These are phyloP conservation scores for Antitype chi DNA, from an alignment of 2,888 invertebrate species.

Conservation along the genomic window DNA sequence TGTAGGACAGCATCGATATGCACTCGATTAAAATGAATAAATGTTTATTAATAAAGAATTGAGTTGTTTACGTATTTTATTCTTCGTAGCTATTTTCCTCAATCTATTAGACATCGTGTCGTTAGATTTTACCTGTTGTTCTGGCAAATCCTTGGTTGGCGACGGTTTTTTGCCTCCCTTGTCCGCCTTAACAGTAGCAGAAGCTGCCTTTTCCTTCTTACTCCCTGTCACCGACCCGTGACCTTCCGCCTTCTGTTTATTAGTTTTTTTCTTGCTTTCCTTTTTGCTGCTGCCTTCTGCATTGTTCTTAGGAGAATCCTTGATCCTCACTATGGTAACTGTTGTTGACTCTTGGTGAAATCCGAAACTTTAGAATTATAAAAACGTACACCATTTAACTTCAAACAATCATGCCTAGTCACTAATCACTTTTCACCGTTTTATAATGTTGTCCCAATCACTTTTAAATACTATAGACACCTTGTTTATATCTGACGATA, in stretches of 20 bases:
- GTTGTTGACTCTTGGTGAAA: constrained; percentile 70
- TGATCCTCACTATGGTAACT: constrained; percentile 93
- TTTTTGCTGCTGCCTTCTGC: constrained; percentile 91
- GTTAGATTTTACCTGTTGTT: constrained; percentile 77
- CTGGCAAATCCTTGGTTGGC: constrained; percentile 77
- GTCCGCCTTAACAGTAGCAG: constrained; percentile 80
- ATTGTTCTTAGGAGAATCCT: constrained; percentile 91
- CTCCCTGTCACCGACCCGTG: constrained; percentile 87
- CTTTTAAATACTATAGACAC: constrained; percentile 42
- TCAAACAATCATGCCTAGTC: constrained; percentile 50
- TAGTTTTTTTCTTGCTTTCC: constrained; percentile 92
- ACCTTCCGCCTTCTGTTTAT: constrained; percentile 90
- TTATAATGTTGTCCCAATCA: constrained; percentile 27
- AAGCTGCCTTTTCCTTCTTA: constrained; percentile 79
- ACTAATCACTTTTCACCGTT: constrained; percentile 38
- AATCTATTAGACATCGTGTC: constrained; percentile 43
- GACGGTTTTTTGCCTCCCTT: constrained; percentile 80
- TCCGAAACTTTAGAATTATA: constrained; percentile 41
- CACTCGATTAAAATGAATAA: constrained; percentile 24
- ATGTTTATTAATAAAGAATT: constrained; percentile 31
- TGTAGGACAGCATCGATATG: constrained; percentile 6
- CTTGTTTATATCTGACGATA: constrained; percentile 47
- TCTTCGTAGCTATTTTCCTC: constrained; percentile 45
- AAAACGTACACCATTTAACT: constrained; percentile 54
- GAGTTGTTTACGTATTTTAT: constrained; percentile 49